Base-by-base conservation (phyloP, 2,888 invertebrate species). In the Formica aserva region DNA sequence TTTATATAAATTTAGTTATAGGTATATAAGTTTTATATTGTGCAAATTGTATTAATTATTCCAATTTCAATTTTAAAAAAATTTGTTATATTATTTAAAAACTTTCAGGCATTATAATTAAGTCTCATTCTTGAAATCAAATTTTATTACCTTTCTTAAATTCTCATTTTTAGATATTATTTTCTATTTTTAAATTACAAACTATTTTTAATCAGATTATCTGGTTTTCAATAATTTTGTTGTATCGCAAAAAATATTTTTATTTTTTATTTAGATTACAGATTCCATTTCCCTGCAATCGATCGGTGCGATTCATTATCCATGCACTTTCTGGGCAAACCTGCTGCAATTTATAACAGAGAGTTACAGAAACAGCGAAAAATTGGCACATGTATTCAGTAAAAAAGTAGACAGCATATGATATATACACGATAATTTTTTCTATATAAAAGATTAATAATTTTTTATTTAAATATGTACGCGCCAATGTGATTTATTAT, bases 281-380 rank as follows among this genome's bases (percentile, higher is more conserved):
- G 13, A 32, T 60, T 78, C 69, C 69, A 78, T 78, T 78, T 69
- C 60, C 57, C 26, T 60, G 13, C 69, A 57, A 69, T 78, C 78
- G 60, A 69, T 78, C 32, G 32, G 11, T 38, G 45, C 32, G 22
- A 4, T 26, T 60, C 69, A 60, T 69, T 69, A 69, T 57, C 57
- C 57, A 32, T 69, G 60, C 60, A 78, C 45, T 78, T 78, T 78
- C 69, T 60, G 32, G 67, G 60, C 32, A 78, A 60, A 60, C 45
- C n/a, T n/a, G n/a, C n/a, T n/a, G n/a, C n/a, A n/a, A n/a, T n/a
- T n/a, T n/a, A 60, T n/a, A n/a, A n/a, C 35, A 45, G 57, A 15
- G 18, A 67, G 41, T 75, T 63, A n/a, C 35, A 35, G 29, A 41
- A 11, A 41, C 13, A 41, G 3, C 13, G 38, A 41, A 3, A 35